These are phyloP conservation scores for Dorcus hopei DNA, from an alignment of 2,888 invertebrate species.

Conservation along the genomic window DNA sequence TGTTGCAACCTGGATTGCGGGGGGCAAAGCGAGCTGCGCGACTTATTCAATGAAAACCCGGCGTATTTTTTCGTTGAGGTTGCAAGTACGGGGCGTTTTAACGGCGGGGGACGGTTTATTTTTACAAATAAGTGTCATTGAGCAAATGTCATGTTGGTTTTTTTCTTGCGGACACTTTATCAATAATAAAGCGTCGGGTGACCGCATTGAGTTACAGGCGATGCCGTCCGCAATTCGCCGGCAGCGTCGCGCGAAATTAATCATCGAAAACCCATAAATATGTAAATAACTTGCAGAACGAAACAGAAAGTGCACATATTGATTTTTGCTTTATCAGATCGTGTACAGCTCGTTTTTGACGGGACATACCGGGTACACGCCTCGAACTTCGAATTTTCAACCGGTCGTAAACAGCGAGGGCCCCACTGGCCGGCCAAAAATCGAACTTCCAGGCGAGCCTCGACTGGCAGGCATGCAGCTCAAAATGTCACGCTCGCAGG, in stretches of 20 bases:
- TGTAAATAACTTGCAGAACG: constrained; percentile 5
- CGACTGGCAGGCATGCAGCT: constrained; percentile 6
- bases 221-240: not conserved
- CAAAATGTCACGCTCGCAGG: constrained; percentile 6
- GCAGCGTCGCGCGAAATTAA: not conserved
- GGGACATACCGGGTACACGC: not conserved
- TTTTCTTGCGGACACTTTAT: no score
- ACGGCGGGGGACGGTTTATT: no score
- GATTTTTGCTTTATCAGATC: constrained; percentile 13
- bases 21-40: no score
- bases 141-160: no score
- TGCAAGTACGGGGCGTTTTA: no score
- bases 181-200: no score
- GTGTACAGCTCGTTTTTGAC: not conserved
- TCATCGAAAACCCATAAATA: not conserved
- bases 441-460: constrained; percentile 1
- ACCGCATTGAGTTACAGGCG: not conserved
- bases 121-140: no score
- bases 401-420: not conserved
- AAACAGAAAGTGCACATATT: constrained; percentile 13
- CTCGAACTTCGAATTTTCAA: not conserved
- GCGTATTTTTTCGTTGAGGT: no score
- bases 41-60: no score
- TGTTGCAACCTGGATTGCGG: no score
- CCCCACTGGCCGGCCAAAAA: not conserved